Evolutionary conservation across 2,888 invertebrate species (phyloP), one percentile per base, ranked within the genome.

Genomic region (Drosophila birchii): DNA sequence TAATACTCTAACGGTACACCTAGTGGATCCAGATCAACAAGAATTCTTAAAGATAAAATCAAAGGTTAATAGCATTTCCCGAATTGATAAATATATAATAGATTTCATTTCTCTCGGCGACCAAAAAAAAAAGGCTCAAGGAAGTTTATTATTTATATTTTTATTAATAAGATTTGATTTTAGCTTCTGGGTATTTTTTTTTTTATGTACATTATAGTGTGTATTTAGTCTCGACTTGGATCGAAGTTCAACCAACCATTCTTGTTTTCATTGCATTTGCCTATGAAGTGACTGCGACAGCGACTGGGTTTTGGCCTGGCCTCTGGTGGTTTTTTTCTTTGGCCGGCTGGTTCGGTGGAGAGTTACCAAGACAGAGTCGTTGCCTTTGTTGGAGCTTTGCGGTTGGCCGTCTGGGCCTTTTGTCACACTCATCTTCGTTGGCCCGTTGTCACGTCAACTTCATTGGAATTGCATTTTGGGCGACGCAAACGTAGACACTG

Each of bases 391-490:
- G 77, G 39, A 71, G 71, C 61, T 73, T 63, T 88, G 80, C 71
- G 88, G 80, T 68, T 75, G 78, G 38, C 62, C 66, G 75, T 76
- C 61, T 71, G 74, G 58, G 69, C 36, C 62, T 56, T 78, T 89
- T 89, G 88, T 87, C 88, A 79, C 84, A 84, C 88, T 88, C 84
- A 83, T 84, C 88, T 88, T 76, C 75, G 87, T 86, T 38, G 73
- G 67, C 43, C 43, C 79, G 83, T 79, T 86, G 88, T 85, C 85
- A 79, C 81, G 89, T 87, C 85, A 85, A 62, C 74, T 85, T 87
- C 85, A 67, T 62, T 79, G 85, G 76, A 85, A 89, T 88, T 80
- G 84, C 88, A 88, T 83, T 88, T 86, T 75, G 81, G 81, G 64
- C 58, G 64, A 62, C 58, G 20, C 45, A 41, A 53, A 54, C 59